Evolutionary conservation across 2,113 vertebrate genomes (phyloP).

Genomic region (Grantiella picta): DNA sequence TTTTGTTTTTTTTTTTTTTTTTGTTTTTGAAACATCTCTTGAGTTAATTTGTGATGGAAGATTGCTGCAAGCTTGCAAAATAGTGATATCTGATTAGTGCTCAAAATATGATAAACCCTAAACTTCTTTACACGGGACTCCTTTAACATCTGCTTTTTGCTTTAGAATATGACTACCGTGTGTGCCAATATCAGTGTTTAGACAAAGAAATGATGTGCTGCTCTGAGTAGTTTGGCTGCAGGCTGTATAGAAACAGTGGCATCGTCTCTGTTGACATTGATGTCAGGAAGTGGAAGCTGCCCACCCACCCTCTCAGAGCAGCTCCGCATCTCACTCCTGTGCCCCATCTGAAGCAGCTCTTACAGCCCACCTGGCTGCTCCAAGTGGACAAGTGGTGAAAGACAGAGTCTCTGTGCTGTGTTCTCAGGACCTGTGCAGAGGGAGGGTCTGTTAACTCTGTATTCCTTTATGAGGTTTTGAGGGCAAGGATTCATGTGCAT

Average conservation of each 20-base stretch:
- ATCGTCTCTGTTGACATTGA: accelerated
- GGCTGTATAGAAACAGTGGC: neutral
- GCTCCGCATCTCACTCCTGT: accelerated
- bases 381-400: neutral
- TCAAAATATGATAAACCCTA: neutral
- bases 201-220: neutral
- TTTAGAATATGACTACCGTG: neutral
- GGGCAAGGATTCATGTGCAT: accelerated
- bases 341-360: neutral
- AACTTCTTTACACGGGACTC: neutral
- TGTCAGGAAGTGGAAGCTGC: neutral
- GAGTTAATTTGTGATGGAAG: too few relatives aligned
- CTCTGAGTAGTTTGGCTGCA: neutral
- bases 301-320: too few relatives aligned
- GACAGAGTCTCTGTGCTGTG: neutral
- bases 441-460: neutral
- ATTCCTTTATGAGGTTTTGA: neutral
- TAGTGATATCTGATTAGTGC: neutral
- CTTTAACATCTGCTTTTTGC: neutral
- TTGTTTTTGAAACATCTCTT: neutral
- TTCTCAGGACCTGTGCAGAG: neutral
- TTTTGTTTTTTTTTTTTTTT: neutral
- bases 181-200: neutral
- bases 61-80: neutral
- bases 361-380: neutral